These are phyloP conservation scores for Astreopora myriophthalma DNA, from an alignment of 64 coral and sea anemone species.

Conservation along the genomic window DNA sequence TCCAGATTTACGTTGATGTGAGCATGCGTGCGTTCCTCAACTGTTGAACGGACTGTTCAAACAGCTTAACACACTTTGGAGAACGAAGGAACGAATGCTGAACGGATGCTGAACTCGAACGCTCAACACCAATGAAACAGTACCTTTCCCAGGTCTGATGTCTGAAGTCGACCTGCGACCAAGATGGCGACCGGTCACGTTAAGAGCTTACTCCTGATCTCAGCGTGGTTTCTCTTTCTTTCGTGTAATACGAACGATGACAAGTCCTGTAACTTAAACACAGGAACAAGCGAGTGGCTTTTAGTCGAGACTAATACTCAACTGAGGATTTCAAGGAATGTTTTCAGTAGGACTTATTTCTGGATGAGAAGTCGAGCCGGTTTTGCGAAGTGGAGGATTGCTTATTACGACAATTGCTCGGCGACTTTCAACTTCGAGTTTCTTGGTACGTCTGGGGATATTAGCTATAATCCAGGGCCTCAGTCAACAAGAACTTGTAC, in stretches of 20 bases:
- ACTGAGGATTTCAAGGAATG: not conserved
- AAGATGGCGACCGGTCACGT: too few relatives aligned
- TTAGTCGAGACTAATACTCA: not conserved
- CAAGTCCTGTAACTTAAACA: slow-evolving; percentile 9
- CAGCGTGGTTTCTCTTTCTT: slow-evolving; percentile 7
- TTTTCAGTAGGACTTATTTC: not conserved
- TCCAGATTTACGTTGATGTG: too few relatives aligned
- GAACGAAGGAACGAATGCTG: too few relatives aligned
- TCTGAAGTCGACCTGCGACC: too few relatives aligned
- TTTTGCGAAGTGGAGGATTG: slow-evolving; percentile 22
- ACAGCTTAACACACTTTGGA: too few relatives aligned
- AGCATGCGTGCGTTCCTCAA: too few relatives aligned
- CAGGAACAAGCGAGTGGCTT: not conserved
- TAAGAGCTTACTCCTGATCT: slow-evolving; percentile 20
- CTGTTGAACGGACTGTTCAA: too few relatives aligned
- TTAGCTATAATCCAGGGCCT: too few relatives aligned
- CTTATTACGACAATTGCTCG: slow-evolving; percentile 13
- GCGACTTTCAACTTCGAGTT: slow-evolving; percentile 24
- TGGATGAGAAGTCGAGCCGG: slow-evolving; percentile 3
- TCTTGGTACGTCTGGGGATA: not conserved
- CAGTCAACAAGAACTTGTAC: slow-evolving; percentile 1
- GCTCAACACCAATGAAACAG: too few relatives aligned
- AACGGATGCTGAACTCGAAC: too few relatives aligned
- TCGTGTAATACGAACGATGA: not conserved
- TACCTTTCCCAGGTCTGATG: too few relatives aligned